Conservation (phyloP, 2,888 invertebrate species). For the Enchytraeus crypticus region DNA sequence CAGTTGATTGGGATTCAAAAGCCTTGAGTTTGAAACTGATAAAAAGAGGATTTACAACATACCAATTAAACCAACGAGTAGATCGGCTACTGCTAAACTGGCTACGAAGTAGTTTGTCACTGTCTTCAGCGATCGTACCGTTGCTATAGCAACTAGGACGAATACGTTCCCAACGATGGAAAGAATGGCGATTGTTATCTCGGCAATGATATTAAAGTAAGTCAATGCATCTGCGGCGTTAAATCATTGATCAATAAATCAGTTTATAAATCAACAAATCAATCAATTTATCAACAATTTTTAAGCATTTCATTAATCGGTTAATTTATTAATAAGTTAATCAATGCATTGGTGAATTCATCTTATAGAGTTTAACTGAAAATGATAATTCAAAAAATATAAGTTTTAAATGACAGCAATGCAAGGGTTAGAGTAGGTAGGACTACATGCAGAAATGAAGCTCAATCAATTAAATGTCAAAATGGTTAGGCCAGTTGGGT, state of each 20-base stretch:
- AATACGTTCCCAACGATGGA: constrained; percentile 19
- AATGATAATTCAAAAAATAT: too few species aligned
- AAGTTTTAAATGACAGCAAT: too few species aligned
- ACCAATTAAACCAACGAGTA: constrained; percentile 24
- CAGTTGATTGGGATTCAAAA: too few species aligned
- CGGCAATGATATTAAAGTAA: constrained; percentile 7
- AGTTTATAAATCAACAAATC: not conserved
- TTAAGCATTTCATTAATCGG: too few species aligned
- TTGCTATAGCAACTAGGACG: constrained; percentile 16
- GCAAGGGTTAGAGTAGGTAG: too few species aligned
- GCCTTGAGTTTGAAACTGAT: too few species aligned
- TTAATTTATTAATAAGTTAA: too few species aligned
- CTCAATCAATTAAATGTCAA: too few species aligned
- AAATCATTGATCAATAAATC: not conserved
- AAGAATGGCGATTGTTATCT: constrained; percentile 12
- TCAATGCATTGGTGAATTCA: too few species aligned
- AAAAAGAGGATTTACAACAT: not conserved
- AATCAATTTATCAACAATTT: not conserved
- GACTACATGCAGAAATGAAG: too few species aligned
- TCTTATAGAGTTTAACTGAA: too few species aligned
- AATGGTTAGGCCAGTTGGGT: too few species aligned
- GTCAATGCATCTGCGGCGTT: not conserved
- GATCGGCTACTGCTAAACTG: constrained; percentile 21
- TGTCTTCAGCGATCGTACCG: constrained; percentile 11
- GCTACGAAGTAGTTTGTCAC: constrained; percentile 24